Conservation (phyloP, 2,797 vertebrate genomes). For the Melanotaenia pygmaea region DNA sequence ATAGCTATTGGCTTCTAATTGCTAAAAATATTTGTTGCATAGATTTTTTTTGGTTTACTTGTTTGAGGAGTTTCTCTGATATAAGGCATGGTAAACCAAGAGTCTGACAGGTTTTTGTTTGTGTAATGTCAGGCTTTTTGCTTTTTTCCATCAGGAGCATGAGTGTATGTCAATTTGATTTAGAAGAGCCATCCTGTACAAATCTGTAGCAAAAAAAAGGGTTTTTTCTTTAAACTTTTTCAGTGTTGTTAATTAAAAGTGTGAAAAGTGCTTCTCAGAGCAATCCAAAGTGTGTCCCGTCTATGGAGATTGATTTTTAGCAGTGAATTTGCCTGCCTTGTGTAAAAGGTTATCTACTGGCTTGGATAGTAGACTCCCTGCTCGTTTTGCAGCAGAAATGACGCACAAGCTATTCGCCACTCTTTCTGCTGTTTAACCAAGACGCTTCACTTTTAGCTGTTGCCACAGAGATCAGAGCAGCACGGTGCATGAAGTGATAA, state of each 20-base stretch:
- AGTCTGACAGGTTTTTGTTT: neutral
- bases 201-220: too few relatives aligned
- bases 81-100: neutral
- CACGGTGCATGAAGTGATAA: slow-evolving; percentile 9
- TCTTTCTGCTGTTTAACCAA: slow-evolving; percentile 33
- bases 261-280: neutral
- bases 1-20: neutral
- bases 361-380: slow-evolving; percentile 19
- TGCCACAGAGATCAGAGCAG: slow-evolving; percentile 54
- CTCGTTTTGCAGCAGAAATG: slow-evolving; percentile 30
- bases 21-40: neutral
- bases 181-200: too few relatives aligned
- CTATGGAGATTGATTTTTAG: neutral
- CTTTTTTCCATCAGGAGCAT: neutral
- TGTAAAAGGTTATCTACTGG: slow-evolving; percentile 36
- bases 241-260: too few relatives aligned
- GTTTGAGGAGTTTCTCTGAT: neutral
- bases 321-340: slow-evolving; percentile 16
- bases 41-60: neutral
- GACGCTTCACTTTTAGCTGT: slow-evolving; percentile 41
- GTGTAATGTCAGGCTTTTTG: neutral
- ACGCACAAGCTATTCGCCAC: slow-evolving; percentile 25
- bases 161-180: slow-evolving; percentile 1
- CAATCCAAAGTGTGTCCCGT: neutral
- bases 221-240: too few relatives aligned